A percentile compares a stretch with the other conserved stretches of the same genome.
These are phyloP conservation scores for Araneus ventricosus DNA, from an alignment of 1,140 invertebrate species.

Conservation along the genomic window DNA sequence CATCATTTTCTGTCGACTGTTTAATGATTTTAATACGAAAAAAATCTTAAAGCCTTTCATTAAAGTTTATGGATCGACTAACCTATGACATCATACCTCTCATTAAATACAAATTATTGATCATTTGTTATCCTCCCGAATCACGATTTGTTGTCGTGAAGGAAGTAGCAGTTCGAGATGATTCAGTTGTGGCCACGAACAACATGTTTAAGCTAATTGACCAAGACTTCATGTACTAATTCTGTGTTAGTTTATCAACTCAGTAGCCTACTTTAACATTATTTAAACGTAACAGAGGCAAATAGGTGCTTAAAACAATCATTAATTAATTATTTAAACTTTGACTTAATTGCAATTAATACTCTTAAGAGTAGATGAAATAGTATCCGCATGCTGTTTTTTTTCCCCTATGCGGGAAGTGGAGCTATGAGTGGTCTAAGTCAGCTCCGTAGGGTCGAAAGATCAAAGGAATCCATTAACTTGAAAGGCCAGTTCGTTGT, in stretches of 20 bases:
- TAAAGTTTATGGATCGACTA: slow-evolving; percentile 10
- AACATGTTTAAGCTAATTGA: background rate
- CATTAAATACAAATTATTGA: slow-evolving; percentile 29
- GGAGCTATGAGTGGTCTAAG: no score
- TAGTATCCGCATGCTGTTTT: background rate
- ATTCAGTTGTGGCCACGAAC: background rate
- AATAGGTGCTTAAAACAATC: background rate
- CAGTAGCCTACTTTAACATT: background rate
- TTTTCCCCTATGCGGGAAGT: background rate
- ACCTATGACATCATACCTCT: background rate
- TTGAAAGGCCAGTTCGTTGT: no score
- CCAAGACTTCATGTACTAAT: background rate
- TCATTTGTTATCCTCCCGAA: slow-evolving; percentile 2
- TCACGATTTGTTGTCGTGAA: slow-evolving; percentile 15
- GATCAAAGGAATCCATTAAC: no score
- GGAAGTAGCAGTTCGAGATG: background rate
- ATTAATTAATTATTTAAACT: background rate
- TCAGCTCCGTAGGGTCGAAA: no score
- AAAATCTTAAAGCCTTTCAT: background rate
- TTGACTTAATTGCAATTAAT: background rate
- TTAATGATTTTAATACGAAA: slow-evolving; percentile 16
- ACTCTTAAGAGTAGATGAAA: background rate
- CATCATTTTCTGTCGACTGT: background rate
- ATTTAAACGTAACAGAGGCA: background rate
- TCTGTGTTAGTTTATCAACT: slow-evolving; percentile 1